Conservation (phyloP, 2,888 invertebrate genomes). For the Idaea aversata region DNA sequence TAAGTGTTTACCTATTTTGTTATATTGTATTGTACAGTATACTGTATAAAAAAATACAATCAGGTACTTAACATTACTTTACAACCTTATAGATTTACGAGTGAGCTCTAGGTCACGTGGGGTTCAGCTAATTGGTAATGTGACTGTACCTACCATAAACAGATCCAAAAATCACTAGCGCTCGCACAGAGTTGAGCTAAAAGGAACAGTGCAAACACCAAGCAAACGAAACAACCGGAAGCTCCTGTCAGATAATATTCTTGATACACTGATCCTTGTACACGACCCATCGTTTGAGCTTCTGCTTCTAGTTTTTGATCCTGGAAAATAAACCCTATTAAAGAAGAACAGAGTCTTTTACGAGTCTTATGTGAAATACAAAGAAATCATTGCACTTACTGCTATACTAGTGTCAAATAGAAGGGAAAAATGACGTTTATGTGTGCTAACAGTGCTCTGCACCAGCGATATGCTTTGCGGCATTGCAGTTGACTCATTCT, state of each 20-base stretch:
- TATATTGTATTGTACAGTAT: too few species aligned
- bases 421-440: conserved; percentile 51
- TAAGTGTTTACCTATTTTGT: too few species aligned
- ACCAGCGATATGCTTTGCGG: conserved; percentile 38
- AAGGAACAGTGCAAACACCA: conserved; percentile 65
- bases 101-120: too few species aligned
- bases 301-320: conserved; percentile 67
- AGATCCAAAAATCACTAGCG: conserved; percentile 71
- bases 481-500: conserved; percentile 40
- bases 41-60: too few species aligned
- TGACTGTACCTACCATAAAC: too few species aligned
- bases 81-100: too few species aligned
- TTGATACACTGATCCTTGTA: conserved; percentile 60
- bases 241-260: conserved; percentile 65
- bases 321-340: conserved; percentile 34
- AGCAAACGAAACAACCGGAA: conserved; percentile 43
- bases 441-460: conserved; percentile 54
- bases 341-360: neutral
- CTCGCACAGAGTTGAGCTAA: conserved; percentile 80
- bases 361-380: too few species aligned
- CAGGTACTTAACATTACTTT: too few species aligned
- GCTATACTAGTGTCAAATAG: conserved; percentile 49
- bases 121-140: too few species aligned
- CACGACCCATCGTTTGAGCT: conserved; percentile 58
- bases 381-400: conserved; percentile 36